Evolutionary conservation across 2,113 vertebrate species (phyloP).

Genomic region (Indicator maculatus): DNA sequence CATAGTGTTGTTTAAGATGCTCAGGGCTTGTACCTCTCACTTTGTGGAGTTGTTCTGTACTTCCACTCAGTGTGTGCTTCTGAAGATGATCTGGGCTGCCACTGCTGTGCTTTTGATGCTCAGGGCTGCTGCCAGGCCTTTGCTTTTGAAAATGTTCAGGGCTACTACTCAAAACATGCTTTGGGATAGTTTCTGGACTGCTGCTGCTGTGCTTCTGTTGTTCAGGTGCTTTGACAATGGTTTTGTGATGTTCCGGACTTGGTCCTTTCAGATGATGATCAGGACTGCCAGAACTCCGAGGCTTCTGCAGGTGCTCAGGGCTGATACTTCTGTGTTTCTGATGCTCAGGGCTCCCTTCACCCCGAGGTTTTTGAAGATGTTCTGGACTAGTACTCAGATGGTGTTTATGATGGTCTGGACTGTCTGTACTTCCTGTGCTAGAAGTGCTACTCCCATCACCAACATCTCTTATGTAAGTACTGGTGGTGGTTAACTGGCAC

Average conservation of each 20-base stretch:
- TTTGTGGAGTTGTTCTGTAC: conserved; percentile 88
- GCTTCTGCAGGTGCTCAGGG: conserved; percentile 85
- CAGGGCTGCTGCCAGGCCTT: conserved; percentile 80
- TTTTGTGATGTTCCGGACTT: conserved; percentile 86
- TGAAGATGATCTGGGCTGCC: conserved; percentile 82
- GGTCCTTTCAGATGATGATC: conserved; percentile 84
- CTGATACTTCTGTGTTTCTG: conserved; percentile 83
- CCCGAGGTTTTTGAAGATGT: conserved; percentile 81
- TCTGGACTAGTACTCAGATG: conserved; percentile 78
- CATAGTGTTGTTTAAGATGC: conserved; percentile 84
- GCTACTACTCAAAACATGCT: conserved; percentile 78
- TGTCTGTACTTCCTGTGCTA: conserved; percentile 85
- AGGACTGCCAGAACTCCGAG: conserved; percentile 73
- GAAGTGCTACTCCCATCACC: conserved; percentile 96
- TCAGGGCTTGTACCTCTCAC: conserved; percentile 88
- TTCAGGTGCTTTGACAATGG: conserved; percentile 77
- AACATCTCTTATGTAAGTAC: conserved; percentile 83
- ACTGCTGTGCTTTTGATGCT: conserved; percentile 77
- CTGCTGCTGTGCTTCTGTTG: conserved; percentile 78
- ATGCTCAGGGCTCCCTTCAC: conserved; percentile 85
- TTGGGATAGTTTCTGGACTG: conserved; percentile 82
- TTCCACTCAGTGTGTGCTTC: conserved; percentile 80
- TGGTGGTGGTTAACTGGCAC: conserved; percentile 79
- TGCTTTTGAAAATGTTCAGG: conserved; percentile 89
- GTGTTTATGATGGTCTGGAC: conserved; percentile 84